A percentile compares a stretch with the other conserved stretches of the same genome.
Conservation (phyloP, 2,113 vertebrate species). For the Ictidomys tridecemlineatus region DNA sequence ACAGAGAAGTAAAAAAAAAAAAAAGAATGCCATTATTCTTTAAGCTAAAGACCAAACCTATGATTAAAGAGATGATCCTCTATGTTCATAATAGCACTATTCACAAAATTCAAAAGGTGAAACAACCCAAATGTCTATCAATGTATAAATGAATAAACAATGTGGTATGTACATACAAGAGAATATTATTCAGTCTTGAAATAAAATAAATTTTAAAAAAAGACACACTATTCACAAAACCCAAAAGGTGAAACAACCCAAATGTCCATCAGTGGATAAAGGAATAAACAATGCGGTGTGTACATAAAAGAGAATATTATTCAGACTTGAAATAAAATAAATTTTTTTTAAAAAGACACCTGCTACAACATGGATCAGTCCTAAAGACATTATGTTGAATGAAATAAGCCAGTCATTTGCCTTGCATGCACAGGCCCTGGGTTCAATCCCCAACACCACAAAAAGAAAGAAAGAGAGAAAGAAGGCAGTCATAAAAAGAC, state of each 20-base stretch:
- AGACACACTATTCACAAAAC: not conserved
- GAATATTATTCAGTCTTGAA: not conserved
- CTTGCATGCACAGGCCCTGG: too few species aligned
- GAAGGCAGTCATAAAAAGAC: not conserved
- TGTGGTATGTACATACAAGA: not conserved
- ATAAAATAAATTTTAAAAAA: not conserved
- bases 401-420: not conserved
- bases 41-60: not conserved
- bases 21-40: not conserved
- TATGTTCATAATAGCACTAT: not conserved
- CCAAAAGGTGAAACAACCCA: not conserved
- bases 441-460: too few species aligned
- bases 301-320: not conserved
- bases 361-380: not conserved
- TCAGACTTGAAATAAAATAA: not conserved
- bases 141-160: not conserved
- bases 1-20: not conserved
- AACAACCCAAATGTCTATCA: too few species aligned
- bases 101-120: not conserved
- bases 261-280: not conserved
- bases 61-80: not conserved
- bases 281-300: not conserved
- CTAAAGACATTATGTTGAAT: not conserved
- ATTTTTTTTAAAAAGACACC: too few species aligned
- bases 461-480: too few species aligned